Evolutionary conservation across 2,888 invertebrate species (phyloP).

Genomic region (Lasioglossum lativentre): DNA sequence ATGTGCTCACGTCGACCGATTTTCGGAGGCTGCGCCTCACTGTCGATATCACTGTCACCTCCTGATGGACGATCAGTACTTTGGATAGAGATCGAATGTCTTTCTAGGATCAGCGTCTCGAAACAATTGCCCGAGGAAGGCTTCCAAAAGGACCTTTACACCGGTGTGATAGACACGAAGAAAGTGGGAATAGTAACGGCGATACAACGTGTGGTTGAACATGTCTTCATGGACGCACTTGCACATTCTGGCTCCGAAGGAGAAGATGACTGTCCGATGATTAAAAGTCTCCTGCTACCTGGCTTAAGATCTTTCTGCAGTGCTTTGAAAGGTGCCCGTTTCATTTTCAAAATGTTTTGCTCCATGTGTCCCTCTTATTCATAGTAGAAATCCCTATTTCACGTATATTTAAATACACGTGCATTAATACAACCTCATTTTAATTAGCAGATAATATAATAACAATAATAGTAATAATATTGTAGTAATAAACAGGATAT

Average conservation of each 20-base stretch:
- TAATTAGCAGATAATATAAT: too few relatives aligned
- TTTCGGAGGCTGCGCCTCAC: too few relatives aligned
- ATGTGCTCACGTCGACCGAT: too few relatives aligned
- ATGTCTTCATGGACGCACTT: conserved; percentile 95
- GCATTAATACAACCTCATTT: too few relatives aligned
- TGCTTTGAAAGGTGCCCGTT: conserved; percentile 90
- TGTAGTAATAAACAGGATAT: too few relatives aligned
- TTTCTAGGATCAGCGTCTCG: conserved; percentile 88
- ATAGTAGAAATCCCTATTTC: too few relatives aligned
- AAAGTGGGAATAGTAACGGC: conserved; percentile 93
- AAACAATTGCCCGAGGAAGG: conserved; percentile 96
- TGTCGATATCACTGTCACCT: too few relatives aligned
- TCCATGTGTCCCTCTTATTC: too few relatives aligned
- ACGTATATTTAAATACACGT: too few relatives aligned
- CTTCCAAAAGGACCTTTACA: conserved; percentile 93
- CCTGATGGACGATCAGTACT: too few relatives aligned
- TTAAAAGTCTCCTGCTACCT: conserved; percentile 93
- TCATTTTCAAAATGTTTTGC: background rate
- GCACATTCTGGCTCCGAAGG: conserved; percentile 92
- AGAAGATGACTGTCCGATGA: conserved; percentile 93
- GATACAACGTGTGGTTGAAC: conserved; percentile 94
- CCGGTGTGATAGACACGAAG: conserved; percentile 92
- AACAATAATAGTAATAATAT: too few relatives aligned
- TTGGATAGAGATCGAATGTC: background rate
- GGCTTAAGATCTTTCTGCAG: conserved; percentile 95